Evolutionary conservation across 2,888 invertebrate species (phyloP), one percentile per base, ranked within the genome.

Genomic region (Caenorhabditis drosophilae): DNA sequence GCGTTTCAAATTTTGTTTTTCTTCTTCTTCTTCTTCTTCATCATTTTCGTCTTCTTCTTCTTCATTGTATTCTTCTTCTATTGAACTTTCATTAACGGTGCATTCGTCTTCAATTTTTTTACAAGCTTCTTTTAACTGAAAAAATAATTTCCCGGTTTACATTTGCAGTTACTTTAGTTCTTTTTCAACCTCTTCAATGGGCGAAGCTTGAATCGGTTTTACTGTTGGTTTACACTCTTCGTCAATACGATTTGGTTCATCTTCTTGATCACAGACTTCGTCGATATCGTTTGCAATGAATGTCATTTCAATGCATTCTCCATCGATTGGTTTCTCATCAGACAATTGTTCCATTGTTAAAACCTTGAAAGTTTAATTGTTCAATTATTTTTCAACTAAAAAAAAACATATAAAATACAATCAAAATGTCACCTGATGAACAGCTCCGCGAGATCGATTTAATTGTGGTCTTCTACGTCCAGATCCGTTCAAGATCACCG

Each of bases 231-330:
- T 40, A 18, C 12, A 6, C 12, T 31, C 31, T 9, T 31, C 31
- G 7, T 12, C 7, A 31, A 31, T 31, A 31, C 31, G 31, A 31
- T 31, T 31, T 31, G 6, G 7, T 31, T 31, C 31, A 9, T 31
- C 31, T 31, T 31, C 31, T 9, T n/a, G n/a, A 31, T 55, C 50
- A 20, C 40, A 41, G 1, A 18, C 22, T 9, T 48, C 42, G 1
- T 25, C 42, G 25, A 4, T 47, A 26, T 59, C 52, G 12, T 47
- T 54, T 9, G 51, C 46, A 34, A 67, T 53, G 25, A 53, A 67
- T 3, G 44, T 49, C 67, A 67, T 67, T 20, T 67, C 67, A 16
- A 67, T 67, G 25, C 67, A 61, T 25, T 67, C 66, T 7, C 20
- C n/a, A 20, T 25, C 34, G 4, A 16, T 7, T 18, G 12, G 20